Conservation (phyloP, 2,113 vertebrate species). For the Mastomys natalensis region DNA sequence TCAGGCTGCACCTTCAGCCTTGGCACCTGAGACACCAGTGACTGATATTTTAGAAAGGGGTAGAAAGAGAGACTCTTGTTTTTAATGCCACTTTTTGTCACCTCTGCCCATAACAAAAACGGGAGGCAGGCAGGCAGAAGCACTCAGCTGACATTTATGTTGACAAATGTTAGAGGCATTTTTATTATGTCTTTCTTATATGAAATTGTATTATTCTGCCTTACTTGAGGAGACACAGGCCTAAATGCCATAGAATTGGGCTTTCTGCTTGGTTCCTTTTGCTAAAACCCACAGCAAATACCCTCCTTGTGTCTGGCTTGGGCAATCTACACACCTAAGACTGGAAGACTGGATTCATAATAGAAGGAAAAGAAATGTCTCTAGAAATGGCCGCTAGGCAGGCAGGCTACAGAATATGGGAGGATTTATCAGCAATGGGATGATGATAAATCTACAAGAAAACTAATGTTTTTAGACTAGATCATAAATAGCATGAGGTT, state of each 20-base stretch:
- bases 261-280: slow-evolving; percentile 25
- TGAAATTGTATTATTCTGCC: background rate
- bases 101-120: background rate
- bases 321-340: background rate
- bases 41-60: background rate
- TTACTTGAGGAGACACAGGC: background rate
- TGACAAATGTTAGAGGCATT: background rate
- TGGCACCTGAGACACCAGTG: background rate
- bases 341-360: background rate
- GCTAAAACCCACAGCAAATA: background rate
- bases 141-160: background rate
- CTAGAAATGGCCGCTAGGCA: background rate
- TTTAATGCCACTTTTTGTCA: background rate
- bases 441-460: background rate
- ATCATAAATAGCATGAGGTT: background rate
- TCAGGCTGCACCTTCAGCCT: background rate
- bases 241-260: background rate
- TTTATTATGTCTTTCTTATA: background rate
- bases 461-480: background rate
- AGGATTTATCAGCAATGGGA: no score
- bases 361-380: slow-evolving; percentile 12
- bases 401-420: background rate
- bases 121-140: background rate
- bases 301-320: background rate
- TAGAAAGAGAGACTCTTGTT: background rate